Evolutionary conservation across 2,113 vertebrate species (phyloP), one percentile per base, ranked within the genome.

Genomic region (Conger conger): DNA sequence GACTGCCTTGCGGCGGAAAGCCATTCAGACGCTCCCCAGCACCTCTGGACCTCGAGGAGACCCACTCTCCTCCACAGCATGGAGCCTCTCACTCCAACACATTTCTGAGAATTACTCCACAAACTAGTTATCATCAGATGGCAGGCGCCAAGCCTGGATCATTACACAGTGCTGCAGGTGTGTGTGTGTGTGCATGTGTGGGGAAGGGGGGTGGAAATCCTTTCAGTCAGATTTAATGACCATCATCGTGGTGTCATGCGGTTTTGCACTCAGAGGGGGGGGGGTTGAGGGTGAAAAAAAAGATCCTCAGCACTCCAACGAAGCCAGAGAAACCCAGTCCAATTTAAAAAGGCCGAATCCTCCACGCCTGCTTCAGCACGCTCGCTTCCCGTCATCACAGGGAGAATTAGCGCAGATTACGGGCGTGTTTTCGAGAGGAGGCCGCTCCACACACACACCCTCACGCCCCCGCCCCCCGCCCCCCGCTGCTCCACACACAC

Each of bases 261-360:
- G 81, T 77, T 35, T 79, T 79, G 85, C 79, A 38, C 73, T 57
- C 85, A 38, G 4, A 30, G 83, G 81, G 54, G 81, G 86, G 18
- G 82, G 81, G 45, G 45, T 42, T 42, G 40, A 5, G 45, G 8
- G 40, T 42, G 79, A 86, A 73, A 87, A 85, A n/a, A 40, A 33
- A 77, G 83, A 84, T 73, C 79, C 88, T 45, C 82, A 84, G 78
- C 86, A 84, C 79, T 81, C 85, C 30, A 63, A 60, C 35, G 73
- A 84, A n/a, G 76, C 38, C 77, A 60, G 8, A 87, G 80, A 87
- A 90, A 84, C 16, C 84, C 73, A 73, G 80, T 81, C 84, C 87
- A 91, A 91, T 91, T 88, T 79, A 81, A 81, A 84, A 89, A 80
- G 60, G 40, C 63, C 79, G 87, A 85, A 33, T 57, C 33, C 81